These are phyloP conservation scores for Sarotherodon lohbergeri DNA, from an alignment of 2,113 vertebrate species.

Conservation along the genomic window DNA sequence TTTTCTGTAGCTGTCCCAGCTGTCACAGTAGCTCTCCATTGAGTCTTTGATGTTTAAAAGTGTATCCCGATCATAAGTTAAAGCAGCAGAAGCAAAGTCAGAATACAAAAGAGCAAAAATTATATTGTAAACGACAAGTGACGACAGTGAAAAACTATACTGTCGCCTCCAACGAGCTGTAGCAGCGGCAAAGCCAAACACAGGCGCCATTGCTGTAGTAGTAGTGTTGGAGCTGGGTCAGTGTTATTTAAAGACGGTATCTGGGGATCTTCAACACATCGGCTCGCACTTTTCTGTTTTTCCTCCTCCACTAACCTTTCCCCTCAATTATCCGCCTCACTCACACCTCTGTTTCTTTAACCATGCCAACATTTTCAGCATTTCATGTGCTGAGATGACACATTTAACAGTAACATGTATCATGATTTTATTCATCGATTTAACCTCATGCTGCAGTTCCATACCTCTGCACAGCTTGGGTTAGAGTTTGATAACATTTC, in stretches of 20 bases:
- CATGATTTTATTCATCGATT: neutral
- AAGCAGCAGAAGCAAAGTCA: no score
- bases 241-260: constrained; percentile 7
- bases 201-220: no score
- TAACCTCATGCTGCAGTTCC: neutral
- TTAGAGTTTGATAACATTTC: neutral
- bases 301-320: neutral
- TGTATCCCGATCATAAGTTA: no score
- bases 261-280: neutral
- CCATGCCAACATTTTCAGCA: neutral
- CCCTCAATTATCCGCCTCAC: neutral
- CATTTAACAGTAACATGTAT: neutral
- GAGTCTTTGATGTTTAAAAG: no score
- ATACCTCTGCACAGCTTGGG: neutral
- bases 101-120: no score
- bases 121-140: no score
- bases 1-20: no score
- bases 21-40: no score
- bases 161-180: no score
- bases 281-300: neutral
- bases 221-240: neutral
- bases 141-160: no score
- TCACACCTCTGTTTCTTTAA: neutral
- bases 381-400: neutral
- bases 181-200: no score